Evolutionary conservation across 2,797 vertebrate genomes (phyloP).

Genomic region (Hoplostethus atlanticus): DNA sequence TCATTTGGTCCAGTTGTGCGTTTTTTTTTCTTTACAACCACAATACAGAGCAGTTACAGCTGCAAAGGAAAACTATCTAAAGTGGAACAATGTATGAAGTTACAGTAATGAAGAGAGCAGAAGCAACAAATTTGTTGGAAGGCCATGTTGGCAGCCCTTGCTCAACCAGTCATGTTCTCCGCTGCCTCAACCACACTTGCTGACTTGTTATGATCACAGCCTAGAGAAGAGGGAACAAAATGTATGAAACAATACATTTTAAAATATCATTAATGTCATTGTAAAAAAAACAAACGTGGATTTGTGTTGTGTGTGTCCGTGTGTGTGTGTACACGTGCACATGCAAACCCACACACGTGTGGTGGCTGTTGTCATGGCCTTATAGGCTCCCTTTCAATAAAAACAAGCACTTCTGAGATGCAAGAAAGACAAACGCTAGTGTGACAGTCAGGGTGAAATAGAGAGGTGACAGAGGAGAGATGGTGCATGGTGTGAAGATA

Average conservation of each 20-base stretch:
- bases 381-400: neutral
- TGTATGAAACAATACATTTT: neutral
- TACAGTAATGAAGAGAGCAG: slow-evolving; percentile 31
- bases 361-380: neutral
- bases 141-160: slow-evolving; percentile 28
- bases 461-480: slow-evolving; percentile 38
- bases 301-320: neutral
- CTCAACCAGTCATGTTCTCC: slow-evolving; percentile 59
- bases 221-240: slow-evolving; percentile 36
- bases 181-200: slow-evolving; percentile 28
- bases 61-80: slow-evolving; percentile 47
- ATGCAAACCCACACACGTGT: neutral
- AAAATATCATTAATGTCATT: neutral
- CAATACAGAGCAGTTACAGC: slow-evolving; percentile 38
- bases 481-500: slow-evolving; percentile 63
- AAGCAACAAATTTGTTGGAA: slow-evolving; percentile 37
- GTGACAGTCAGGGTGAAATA: slow-evolving; percentile 25
- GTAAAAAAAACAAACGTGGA: too few species aligned
- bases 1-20: slow-evolving; percentile 37
- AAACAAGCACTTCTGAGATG: neutral
- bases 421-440: slow-evolving; percentile 23
- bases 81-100: slow-evolving; percentile 47
- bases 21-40: slow-evolving; percentile 48
- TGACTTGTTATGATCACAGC: slow-evolving; percentile 52
- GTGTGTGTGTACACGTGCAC: neutral